These are phyloP conservation scores for Sterna hirundo DNA, from an alignment of 2,113 vertebrate species.

Conservation along the genomic window DNA sequence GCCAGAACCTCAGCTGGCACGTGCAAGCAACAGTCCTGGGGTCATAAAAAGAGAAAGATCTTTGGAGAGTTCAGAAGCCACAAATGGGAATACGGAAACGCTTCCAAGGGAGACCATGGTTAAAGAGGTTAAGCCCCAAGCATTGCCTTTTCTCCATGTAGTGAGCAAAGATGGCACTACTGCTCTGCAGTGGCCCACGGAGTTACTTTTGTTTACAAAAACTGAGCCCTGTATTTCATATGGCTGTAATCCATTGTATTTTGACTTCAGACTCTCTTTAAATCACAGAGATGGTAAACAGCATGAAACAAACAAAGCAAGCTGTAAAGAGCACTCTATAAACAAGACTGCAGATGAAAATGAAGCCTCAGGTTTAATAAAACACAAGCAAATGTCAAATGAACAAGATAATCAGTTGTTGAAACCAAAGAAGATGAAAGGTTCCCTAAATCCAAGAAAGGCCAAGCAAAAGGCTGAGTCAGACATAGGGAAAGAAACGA, in stretches of 20 bases:
- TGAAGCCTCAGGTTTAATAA: conserved; percentile 66
- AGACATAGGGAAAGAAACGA: conserved; percentile 69
- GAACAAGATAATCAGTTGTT: conserved; percentile 75
- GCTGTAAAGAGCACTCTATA: conserved; percentile 33
- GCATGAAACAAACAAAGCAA: conserved; percentile 36
- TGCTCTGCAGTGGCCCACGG: conserved; percentile 87
- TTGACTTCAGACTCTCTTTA: conserved; percentile 79
- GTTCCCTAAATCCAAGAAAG: conserved; percentile 72
- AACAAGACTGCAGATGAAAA: conserved; percentile 51
- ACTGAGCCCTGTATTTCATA: conserved; percentile 91
- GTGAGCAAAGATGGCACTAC: conserved; percentile 85
- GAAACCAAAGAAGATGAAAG: conserved; percentile 82
- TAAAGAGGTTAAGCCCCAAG: conserved; percentile 50
- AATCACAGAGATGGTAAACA: conserved; percentile 52
- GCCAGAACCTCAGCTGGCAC: neutral
- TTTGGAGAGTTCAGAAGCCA: conserved; percentile 18
- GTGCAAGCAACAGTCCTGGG: neutral
- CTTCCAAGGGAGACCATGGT: conserved; percentile 9
- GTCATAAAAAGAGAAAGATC: neutral
- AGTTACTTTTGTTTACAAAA: conserved; percentile 88
- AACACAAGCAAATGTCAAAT: conserved; percentile 70
- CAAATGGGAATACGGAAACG: neutral
- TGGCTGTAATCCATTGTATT: conserved; percentile 89
- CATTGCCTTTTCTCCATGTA: conserved; percentile 81
- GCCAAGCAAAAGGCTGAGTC: conserved; percentile 75